Percentiles rank a stretch among this genome's conserved stretches.
These are phyloP conservation scores for Pseudopleuronectes americanus DNA, from an alignment of 2,797 vertebrate genomes.

Conservation along the genomic window DNA sequence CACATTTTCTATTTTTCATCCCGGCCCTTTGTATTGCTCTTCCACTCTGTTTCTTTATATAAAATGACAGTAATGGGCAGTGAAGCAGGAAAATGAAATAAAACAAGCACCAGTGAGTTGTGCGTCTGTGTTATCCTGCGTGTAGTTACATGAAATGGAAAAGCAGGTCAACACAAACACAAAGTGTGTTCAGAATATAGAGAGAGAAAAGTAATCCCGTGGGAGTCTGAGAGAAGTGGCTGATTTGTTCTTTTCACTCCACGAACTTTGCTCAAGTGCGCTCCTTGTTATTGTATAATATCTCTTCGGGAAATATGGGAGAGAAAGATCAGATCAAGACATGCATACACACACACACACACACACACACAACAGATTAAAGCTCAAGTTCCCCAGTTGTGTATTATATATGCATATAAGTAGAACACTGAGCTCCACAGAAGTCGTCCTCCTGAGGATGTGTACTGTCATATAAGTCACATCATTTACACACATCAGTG, in stretches of 20 bases:
- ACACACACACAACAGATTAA: slow-evolving; percentile 26
- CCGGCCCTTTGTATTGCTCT: slow-evolving; percentile 33
- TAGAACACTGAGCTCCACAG: slow-evolving; percentile 64
- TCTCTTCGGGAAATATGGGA: slow-evolving; percentile 15
- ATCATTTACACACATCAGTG: slow-evolving; percentile 20
- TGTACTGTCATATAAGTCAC: slow-evolving; percentile 8
- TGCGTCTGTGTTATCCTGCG: slow-evolving; percentile 25
- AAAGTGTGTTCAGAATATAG: slow-evolving; percentile 1
- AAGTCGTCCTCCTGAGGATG: slow-evolving; percentile 44
- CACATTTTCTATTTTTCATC: slow-evolving; percentile 1
- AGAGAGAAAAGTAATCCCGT: slow-evolving; percentile 23
- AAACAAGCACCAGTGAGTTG: slow-evolving; percentile 59
- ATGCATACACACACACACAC: background rate
- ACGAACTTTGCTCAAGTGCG: background rate
- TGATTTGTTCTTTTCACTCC: slow-evolving; percentile 32
- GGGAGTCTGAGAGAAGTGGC: slow-evolving; percentile 20
- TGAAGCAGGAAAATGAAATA: slow-evolving; percentile 61
- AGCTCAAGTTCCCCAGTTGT: slow-evolving; percentile 40
- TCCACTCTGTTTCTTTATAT: slow-evolving; percentile 46
- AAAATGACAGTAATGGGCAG: slow-evolving; percentile 62
- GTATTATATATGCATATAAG: slow-evolving; percentile 74
- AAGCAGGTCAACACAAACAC: slow-evolving; percentile 49
- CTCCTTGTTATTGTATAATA: background rate
- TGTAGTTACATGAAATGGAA: slow-evolving; percentile 30
- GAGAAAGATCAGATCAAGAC: slow-evolving; percentile 1